A percentile compares a stretch with the other conserved stretches of the same genome.
Conservation (phyloP, 2,113 vertebrate genomes). For the Triplophysa rosa region DNA sequence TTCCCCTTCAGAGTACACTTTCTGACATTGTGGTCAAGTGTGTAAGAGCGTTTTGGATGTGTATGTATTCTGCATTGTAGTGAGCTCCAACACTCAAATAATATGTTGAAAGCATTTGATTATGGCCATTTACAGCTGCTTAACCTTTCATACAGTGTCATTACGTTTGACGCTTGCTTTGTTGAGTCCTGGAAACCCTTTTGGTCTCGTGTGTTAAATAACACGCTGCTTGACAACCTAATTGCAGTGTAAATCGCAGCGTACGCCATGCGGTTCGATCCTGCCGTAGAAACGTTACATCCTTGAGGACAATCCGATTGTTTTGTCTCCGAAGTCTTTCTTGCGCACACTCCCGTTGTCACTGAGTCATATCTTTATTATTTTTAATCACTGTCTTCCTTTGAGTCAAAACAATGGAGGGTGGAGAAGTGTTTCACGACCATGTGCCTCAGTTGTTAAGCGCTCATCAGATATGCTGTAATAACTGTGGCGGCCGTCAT, state of each 20-base stretch:
- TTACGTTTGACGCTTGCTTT: constrained; percentile 5
- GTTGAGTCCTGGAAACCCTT: not conserved
- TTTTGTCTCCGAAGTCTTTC: constrained; percentile 15
- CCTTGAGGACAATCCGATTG: not conserved
- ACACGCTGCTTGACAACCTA: not conserved
- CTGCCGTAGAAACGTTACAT: not conserved
- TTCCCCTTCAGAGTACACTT: not conserved
- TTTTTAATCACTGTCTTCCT: constrained; percentile 20
- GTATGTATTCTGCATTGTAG: not conserved
- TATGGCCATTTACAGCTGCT: constrained; percentile 11
- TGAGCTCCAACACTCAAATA: not conserved
- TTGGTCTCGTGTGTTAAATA: constrained; percentile 15
- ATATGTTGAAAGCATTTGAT: constrained; percentile 16
- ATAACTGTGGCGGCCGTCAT: constrained; percentile 6
- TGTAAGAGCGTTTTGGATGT: not conserved
- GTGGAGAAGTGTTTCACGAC: constrained; percentile 1
- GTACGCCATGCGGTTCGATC: not conserved
- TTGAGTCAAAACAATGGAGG: constrained; percentile 26
- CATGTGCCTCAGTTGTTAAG: not conserved
- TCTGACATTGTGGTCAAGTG: constrained; percentile 23
- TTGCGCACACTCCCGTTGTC: not conserved
- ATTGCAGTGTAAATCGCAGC: constrained; percentile 5
- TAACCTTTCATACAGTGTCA: not conserved
- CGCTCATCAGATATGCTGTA: constrained; percentile 7
- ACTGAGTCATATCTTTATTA: not conserved